Conservation (phyloP, 64 coral and sea anemone species). For the Montipora cactus region DNA sequence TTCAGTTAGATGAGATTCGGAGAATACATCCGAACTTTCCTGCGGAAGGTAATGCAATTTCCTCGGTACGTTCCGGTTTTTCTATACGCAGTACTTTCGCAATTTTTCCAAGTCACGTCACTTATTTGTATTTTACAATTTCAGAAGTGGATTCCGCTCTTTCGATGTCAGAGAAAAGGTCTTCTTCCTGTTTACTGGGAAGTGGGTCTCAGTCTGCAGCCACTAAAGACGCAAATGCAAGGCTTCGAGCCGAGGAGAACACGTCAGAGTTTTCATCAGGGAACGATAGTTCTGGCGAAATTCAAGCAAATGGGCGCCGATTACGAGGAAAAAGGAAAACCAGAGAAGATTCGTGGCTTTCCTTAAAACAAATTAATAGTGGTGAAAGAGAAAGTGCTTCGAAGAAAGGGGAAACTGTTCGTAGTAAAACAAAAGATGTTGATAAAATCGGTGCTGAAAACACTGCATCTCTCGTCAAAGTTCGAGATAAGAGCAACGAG, state of each 20-base stretch:
- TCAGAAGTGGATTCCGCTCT: constrained; percentile 47
- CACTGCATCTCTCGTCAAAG: constrained; percentile 5
- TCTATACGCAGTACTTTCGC: neutral
- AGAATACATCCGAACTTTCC: constrained; percentile 82
- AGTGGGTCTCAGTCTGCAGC: neutral
- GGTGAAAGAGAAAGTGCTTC: constrained; percentile 23
- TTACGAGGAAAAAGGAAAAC: constrained; percentile 44
- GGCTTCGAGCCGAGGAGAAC: constrained; percentile 33
- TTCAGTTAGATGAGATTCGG: constrained; percentile 90
- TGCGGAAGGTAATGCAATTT: constrained; percentile 51
- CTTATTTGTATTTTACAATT: neutral
- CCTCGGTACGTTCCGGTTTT: neutral
- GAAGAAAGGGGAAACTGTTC: constrained; percentile 25
- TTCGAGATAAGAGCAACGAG: constrained; percentile 18
- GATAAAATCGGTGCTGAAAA: neutral
- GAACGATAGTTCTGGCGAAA: constrained; percentile 61
- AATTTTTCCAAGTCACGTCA: neutral
- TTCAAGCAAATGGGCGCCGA: constrained; percentile 32
- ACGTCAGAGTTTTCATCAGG: constrained; percentile 57
- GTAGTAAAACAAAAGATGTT: neutral
- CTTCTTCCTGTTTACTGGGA: constrained; percentile 29
- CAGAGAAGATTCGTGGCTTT: constrained; percentile 50
- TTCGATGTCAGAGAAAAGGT: constrained; percentile 46
- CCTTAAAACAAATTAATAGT: constrained; percentile 3
- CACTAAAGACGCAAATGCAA: neutral